Conservation (phyloP, 2,888 invertebrate genomes). For the Lasiommata megera region DNA sequence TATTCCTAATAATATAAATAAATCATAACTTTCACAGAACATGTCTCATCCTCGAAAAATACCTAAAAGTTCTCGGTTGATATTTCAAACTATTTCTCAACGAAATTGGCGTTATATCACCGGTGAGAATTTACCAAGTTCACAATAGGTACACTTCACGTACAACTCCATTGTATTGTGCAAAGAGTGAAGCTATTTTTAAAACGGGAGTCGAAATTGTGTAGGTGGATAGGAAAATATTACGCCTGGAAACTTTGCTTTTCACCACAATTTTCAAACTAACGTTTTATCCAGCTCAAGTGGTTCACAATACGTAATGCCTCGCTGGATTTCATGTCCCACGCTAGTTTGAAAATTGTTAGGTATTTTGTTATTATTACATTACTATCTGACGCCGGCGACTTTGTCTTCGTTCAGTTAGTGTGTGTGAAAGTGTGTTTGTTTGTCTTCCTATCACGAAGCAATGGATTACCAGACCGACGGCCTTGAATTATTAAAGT, state of each 20-base stretch:
- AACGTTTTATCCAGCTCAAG: neutral
- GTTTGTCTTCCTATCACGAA: too few species aligned
- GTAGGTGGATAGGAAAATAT: neutral
- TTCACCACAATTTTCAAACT: neutral
- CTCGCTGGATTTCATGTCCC: too few species aligned
- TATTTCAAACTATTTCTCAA: neutral
- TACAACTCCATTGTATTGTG: neutral
- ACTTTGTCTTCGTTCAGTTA: too few species aligned
- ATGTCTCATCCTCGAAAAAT: neutral
- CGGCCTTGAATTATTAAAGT: too few species aligned
- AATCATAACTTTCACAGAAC: neutral
- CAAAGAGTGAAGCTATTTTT: neutral
- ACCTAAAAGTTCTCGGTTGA: neutral
- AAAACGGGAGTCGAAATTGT: neutral
- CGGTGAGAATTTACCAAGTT: neutral
- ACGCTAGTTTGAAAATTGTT: too few species aligned
- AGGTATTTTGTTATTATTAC: neutral
- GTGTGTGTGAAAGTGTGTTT: too few species aligned
- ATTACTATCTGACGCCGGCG: too few species aligned
- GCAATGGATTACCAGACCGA: too few species aligned
- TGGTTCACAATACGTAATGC: too few species aligned
- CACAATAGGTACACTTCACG: neutral
- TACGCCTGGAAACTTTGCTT: neutral
- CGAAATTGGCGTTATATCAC: neutral
- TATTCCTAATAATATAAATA: neutral